Evolutionary conservation across 2,113 vertebrate genomes (phyloP), one percentile per base, ranked within the genome.

Genomic region (Sialia sialis): DNA sequence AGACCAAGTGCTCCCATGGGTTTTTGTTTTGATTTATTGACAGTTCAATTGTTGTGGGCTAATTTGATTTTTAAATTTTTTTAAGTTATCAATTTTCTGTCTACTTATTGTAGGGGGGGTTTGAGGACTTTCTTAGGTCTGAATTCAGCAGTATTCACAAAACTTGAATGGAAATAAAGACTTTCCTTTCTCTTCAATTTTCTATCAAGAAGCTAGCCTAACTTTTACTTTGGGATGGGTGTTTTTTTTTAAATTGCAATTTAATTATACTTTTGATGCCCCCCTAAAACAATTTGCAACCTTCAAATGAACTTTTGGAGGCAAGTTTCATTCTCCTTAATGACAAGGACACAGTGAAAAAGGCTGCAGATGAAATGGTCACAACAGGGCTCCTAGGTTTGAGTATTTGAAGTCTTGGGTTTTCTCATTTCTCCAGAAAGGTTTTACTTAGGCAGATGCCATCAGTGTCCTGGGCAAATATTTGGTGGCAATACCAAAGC

Each of bases 371-470:
- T 16, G 1, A 68, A 81, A 62, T 4, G 44, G 23, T 13, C 13
- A 38, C n/a, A 17, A 5, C 59, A 48, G 36, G 15, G 43, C 19
- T 80, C 38, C 52, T n/a, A 2, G 34, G n/a, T 38, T 6, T 3
- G 30, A 72, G 36, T 56, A 23, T 44, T 34, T n/a, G 22, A 60
- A 51, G 39, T 22, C 36, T 84, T 64, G 46, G 22, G 9, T 89
- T 63, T 34, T 36, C 49, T 48, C 10, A 5, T 27, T 84, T 84
- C 66, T 87, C 49, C 51, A 26, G 43, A 73, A 87, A 66, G 16
- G 5, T 55, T 88, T 93, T 66, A 16, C 85, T 86, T 44, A 68
- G 84, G 63, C 86, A 97, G 91, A 89, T 97, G 94, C 81, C 86
- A 59, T 48, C 23, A 13, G 46, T 56, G 36, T 63, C 29, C 59